phyloP scores from a whole-genome alignment of 2,888 invertebrate species.

The Rhingia rostrata region DNA sequence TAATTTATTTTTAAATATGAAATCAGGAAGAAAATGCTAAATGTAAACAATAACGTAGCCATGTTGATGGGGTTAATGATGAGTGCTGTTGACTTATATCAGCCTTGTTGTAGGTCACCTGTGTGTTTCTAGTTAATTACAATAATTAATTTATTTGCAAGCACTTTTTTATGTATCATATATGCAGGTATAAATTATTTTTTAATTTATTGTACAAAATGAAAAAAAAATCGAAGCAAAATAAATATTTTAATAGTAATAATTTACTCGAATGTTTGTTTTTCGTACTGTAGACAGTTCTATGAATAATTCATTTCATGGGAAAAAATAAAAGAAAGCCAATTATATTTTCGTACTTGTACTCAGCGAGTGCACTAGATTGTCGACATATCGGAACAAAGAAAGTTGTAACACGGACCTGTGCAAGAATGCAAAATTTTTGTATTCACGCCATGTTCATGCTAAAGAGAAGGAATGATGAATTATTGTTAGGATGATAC shows the following conservation, averaged over 20 bases:
- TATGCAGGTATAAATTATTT: constrained; percentile 51
- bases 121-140: constrained; percentile 70
- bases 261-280: not conserved
- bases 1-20: constrained; percentile 65
- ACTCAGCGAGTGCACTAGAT: too few species aligned
- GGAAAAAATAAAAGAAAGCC: too few species aligned
- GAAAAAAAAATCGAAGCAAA: constrained; percentile 32
- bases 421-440: too few species aligned
- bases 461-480: too few species aligned
- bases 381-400: too few species aligned
- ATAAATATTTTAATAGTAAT: constrained; percentile 1
- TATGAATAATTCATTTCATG: too few species aligned
- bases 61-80: constrained; percentile 23
- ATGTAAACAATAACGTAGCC: constrained; percentile 30
- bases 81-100: not conserved
- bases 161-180: constrained; percentile 28
- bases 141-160: constrained; percentile 60
- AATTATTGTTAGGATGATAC: too few species aligned
- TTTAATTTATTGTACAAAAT: constrained; percentile 60
- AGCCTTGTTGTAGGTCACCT: constrained; percentile 22
- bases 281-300: not conserved
- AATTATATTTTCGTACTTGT: too few species aligned
- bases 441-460: too few species aligned
- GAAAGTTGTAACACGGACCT: too few species aligned
- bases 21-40: constrained; percentile 16